These are phyloP conservation scores for zebrafish (Danio rerio) DNA, from an alignment of 2,113 vertebrate species.

Conservation along the genomic window DNA sequence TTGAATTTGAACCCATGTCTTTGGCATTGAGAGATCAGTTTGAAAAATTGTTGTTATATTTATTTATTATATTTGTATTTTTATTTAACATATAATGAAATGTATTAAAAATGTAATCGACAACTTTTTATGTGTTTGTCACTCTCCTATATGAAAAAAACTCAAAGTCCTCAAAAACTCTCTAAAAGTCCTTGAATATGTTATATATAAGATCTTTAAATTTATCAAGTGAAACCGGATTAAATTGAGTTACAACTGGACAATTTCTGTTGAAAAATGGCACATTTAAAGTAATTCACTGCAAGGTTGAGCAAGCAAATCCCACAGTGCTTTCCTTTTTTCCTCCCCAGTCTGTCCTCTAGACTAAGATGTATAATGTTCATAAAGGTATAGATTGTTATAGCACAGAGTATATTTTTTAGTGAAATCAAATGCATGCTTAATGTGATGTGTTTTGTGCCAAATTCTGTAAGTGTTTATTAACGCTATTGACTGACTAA, in stretches of 20 bases:
- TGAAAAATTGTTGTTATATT: neutral
- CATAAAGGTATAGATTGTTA: neutral
- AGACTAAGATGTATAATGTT: neutral
- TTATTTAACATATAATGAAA: too few species aligned
- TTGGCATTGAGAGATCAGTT: neutral
- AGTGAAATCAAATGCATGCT: neutral
- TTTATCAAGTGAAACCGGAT: neutral
- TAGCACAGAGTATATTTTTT: neutral
- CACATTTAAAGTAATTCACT: neutral
- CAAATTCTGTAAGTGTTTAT: neutral
- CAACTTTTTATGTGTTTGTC: neutral
- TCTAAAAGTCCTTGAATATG: neutral
- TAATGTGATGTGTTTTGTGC: neutral
- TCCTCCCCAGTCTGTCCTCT: neutral
- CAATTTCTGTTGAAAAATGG: constrained; percentile 7
- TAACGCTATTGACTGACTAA: neutral
- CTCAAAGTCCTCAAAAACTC: neutral
- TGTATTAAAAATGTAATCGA: neutral
- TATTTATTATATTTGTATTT: too few species aligned
- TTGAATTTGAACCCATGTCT: neutral
- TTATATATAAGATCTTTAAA: constrained; percentile 1
- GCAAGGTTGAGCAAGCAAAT: constrained; percentile 14
- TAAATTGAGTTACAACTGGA: neutral
- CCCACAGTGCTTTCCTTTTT: neutral
- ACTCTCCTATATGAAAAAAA: neutral